A percentile compares a stretch with the other conserved stretches of the same genome.
Conservation (phyloP, 2,888 invertebrate genomes). For the Escarpia spicata region DNA sequence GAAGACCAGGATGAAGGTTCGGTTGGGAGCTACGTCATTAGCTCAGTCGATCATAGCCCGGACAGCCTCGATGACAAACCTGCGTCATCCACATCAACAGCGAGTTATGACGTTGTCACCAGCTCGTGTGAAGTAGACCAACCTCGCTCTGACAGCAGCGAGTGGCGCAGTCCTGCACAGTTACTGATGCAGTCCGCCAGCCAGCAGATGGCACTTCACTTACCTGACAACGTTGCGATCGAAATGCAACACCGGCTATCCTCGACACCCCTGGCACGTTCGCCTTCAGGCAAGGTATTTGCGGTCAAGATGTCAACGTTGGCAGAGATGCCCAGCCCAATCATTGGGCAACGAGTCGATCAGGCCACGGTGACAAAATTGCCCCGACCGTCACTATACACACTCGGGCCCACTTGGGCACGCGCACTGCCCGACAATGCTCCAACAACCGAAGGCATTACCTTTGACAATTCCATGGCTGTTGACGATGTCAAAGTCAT, state of each 20-base stretch:
- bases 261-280: constrained; percentile 13
- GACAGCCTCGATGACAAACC: neutral
- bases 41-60: neutral
- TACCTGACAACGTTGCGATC: constrained; percentile 44
- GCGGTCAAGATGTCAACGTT: neutral
- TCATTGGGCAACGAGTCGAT: constrained; percentile 23
- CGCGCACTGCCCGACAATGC: neutral
- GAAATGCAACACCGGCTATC: constrained; percentile 24
- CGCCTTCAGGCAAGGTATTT: neutral
- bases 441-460: neutral
- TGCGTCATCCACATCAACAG: neutral
- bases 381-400: neutral
- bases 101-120: neutral
- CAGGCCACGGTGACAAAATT: neutral
- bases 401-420: neutral
- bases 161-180: neutral
- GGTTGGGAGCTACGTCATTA: neutral
- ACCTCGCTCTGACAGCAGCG: neutral
- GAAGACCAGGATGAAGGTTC: neutral
- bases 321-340: constrained; percentile 20
- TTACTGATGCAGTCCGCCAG: constrained; percentile 47
- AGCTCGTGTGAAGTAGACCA: neutral
- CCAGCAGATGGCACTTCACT: constrained; percentile 48
- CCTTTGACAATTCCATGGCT: neutral
- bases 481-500: neutral